Percentiles rank a stretch among this genome's conserved stretches.
Conservation (phyloP, 2,113 vertebrate genomes). For the Nasalis larvatus region DNA sequence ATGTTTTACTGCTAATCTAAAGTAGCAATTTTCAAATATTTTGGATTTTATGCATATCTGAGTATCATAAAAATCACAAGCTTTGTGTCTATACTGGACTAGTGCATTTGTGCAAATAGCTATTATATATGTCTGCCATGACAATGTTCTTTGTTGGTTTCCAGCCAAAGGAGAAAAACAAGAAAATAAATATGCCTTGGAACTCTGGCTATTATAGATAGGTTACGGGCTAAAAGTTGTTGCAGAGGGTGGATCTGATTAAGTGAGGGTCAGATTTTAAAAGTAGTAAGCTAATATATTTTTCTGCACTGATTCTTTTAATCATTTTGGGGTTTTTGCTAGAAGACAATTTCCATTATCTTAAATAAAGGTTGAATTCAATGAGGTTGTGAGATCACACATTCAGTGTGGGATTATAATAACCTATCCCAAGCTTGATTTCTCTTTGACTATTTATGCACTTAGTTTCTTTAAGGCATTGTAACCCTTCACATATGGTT, state of each 20-base stretch:
- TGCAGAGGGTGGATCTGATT: no score
- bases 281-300: not conserved
- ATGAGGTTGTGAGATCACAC: not conserved
- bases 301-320: slow-evolving; percentile 28
- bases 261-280: not conserved
- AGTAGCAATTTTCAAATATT: not conserved
- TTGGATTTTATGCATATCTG: not conserved
- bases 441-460: not conserved
- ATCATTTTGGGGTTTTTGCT: not conserved
- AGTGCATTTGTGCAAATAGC: not conserved
- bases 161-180: not conserved
- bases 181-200: not conserved
- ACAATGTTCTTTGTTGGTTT: not conserved
- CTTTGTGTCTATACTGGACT: not conserved
- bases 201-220: not conserved
- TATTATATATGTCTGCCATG: not conserved
- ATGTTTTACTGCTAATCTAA: not conserved
- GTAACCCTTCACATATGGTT: not conserved
- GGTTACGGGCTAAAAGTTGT: not conserved
- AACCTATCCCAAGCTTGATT: not conserved
- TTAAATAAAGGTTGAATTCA: not conserved
- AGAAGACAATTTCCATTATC: not conserved
- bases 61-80: not conserved
- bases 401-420: not conserved
- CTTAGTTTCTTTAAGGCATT: not conserved